Conservation (phyloP, 2,113 vertebrate genomes). For the Anolis carolinensis region DNA sequence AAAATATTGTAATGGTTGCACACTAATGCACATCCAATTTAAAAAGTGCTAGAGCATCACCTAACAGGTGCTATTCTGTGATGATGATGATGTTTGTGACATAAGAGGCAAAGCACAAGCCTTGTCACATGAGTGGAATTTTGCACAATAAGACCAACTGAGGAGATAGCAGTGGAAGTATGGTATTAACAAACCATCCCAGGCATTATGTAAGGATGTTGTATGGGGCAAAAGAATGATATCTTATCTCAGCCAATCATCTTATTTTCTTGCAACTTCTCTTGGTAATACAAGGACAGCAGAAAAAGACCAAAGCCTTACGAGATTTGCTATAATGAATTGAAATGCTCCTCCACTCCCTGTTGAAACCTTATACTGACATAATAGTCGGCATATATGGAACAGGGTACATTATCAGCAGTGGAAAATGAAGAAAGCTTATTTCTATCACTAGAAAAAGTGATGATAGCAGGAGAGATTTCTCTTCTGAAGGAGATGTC, state of each 20-base stretch:
- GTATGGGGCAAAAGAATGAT: conserved; percentile 54
- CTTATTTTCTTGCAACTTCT: conserved; percentile 41
- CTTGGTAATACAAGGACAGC: conserved; percentile 50
- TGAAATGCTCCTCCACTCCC: conserved; percentile 53
- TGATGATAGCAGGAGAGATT: too few relatives aligned
- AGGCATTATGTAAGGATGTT: conserved; percentile 47
- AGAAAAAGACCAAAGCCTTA: conserved; percentile 70
- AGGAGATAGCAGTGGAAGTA: conserved; percentile 42
- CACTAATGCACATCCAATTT: conserved; percentile 63
- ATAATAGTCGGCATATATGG: conserved; percentile 25
- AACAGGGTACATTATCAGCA: conserved; percentile 54
- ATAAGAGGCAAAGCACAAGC: conserved; percentile 28
- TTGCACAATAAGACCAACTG: conserved; percentile 51
- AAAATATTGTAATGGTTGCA: conserved; percentile 60
- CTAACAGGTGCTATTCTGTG: conserved; percentile 41
- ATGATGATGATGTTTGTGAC: conserved; percentile 25
- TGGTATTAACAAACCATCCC: conserved; percentile 48
- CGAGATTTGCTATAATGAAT: conserved; percentile 71
- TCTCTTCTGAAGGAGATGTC: too few relatives aligned
- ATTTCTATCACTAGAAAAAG: too few relatives aligned
- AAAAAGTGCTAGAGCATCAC: conserved; percentile 58
- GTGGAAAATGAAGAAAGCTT: too few relatives aligned
- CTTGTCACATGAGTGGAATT: conserved; percentile 20
- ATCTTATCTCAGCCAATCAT: conserved; percentile 28
- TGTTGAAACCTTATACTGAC: conserved; percentile 50